Conservation (phyloP, 2,113 vertebrate genomes). For the Grammomys surdaster region DNA sequence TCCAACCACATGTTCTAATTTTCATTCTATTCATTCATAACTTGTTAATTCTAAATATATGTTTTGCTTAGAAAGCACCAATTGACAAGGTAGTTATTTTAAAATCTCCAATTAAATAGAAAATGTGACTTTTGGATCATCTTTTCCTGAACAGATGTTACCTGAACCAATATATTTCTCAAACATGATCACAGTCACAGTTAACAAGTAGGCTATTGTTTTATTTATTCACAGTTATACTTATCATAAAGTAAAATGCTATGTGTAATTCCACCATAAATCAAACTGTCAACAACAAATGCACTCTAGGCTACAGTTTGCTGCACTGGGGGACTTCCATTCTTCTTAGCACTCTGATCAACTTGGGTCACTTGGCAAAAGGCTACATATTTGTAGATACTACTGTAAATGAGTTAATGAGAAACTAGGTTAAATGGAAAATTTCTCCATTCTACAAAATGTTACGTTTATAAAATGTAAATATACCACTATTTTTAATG, state of each 20-base stretch:
- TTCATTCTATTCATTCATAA: conserved; percentile 78
- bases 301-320: background rate
- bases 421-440: background rate
- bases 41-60: conserved; percentile 71
- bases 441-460: background rate
- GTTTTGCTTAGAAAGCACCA: conserved; percentile 54
- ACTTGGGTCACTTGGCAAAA: background rate
- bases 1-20: conserved; percentile 83
- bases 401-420: background rate
- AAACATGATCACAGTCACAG: background rate
- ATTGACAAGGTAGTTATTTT: conserved; percentile 20
- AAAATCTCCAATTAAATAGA: background rate
- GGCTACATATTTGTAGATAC: background rate
- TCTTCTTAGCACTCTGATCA: accelerated
- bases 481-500: background rate
- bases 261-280: background rate
- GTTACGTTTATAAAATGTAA: background rate
- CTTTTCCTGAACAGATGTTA: background rate
- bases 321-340: background rate
- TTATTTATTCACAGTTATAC: conserved; percentile 24
- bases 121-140: background rate
- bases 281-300: background rate
- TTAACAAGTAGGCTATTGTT: conserved; percentile 4
- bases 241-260: background rate
- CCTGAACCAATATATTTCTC: background rate